Conservation (phyloP, 1,140 invertebrate genomes). For the Anastatus disparis region DNA sequence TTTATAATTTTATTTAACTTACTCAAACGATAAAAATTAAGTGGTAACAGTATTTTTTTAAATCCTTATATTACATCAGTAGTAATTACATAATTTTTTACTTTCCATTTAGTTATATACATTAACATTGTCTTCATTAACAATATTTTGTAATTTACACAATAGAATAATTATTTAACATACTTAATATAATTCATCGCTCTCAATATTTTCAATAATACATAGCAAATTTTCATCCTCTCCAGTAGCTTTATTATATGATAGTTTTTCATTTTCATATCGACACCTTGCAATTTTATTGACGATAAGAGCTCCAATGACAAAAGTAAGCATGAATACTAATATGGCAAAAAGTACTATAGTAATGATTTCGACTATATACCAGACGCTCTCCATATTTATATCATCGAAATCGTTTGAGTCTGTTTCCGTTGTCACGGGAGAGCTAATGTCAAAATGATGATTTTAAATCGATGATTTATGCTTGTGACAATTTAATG, state of each 20-base stretch:
- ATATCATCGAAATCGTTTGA: not conserved
- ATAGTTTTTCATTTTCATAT: not conserved
- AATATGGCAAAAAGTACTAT: not conserved
- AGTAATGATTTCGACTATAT: not conserved
- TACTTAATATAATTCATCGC: too few relatives aligned
- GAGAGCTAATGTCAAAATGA: not conserved
- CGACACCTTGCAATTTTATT: slow-evolving; percentile 1
- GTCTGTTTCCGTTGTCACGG: not conserved
- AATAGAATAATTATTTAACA: too few relatives aligned
- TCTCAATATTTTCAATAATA: too few relatives aligned
- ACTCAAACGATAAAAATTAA: too few relatives aligned
- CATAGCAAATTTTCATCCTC: not conserved
- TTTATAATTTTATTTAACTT: too few relatives aligned
- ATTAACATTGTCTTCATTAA: too few relatives aligned
- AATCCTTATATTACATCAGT: too few relatives aligned
- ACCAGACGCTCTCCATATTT: not conserved
- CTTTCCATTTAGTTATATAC: too few relatives aligned
- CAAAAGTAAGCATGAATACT: not conserved
- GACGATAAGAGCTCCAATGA: not conserved
- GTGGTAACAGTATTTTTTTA: too few relatives aligned
- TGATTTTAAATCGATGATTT: not conserved
- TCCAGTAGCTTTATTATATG: not conserved
- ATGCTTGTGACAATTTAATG: too few relatives aligned
- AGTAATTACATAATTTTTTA: too few relatives aligned
- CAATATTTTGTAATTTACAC: too few relatives aligned